phyloP scores from a whole-genome alignment of 2,113 vertebrate species.

The Pseudorasbora parva region DNA sequence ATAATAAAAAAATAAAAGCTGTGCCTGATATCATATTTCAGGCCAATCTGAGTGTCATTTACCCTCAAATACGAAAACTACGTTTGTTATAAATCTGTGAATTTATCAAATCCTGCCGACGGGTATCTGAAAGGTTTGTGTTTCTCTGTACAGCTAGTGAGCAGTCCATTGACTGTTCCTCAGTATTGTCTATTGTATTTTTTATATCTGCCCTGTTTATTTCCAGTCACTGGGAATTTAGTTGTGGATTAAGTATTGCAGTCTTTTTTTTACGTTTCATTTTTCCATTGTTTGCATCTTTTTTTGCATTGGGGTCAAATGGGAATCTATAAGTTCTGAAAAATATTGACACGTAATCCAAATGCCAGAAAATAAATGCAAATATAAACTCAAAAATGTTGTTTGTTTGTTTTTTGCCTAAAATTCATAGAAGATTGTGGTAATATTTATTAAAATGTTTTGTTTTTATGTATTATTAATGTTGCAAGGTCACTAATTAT shows the following conservation, averaged over 20 bases:
- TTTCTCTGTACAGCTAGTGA: slow-evolving; percentile 18
- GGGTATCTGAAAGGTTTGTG: neutral
- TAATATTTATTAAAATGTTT: no score
- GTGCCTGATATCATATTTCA: neutral
- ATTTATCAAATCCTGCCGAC: neutral
- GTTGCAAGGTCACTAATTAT: no score
- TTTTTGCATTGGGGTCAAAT: neutral
- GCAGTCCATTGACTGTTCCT: slow-evolving; percentile 1
- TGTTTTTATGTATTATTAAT: no score
- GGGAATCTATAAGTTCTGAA: slow-evolving; percentile 1
- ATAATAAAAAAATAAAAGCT: neutral
- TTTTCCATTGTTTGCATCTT: neutral
- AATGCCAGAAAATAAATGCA: slow-evolving; percentile 42
- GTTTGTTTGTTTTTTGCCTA: neutral
- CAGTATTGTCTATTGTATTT: slow-evolving; percentile 37
- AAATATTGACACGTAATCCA: slow-evolving; percentile 39
- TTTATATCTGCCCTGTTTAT: slow-evolving; percentile 30
- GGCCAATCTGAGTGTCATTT: neutral
- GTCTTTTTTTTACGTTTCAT: neutral
- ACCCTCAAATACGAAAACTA: neutral
- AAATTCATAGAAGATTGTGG: no score
- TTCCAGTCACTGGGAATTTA: slow-evolving; percentile 30
- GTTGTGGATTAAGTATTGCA: neutral
- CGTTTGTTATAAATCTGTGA: neutral
- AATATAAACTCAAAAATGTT: neutral